These are phyloP conservation scores for Macroramphosus scolopax DNA, from an alignment of 2,797 vertebrate species.

Conservation along the genomic window DNA sequence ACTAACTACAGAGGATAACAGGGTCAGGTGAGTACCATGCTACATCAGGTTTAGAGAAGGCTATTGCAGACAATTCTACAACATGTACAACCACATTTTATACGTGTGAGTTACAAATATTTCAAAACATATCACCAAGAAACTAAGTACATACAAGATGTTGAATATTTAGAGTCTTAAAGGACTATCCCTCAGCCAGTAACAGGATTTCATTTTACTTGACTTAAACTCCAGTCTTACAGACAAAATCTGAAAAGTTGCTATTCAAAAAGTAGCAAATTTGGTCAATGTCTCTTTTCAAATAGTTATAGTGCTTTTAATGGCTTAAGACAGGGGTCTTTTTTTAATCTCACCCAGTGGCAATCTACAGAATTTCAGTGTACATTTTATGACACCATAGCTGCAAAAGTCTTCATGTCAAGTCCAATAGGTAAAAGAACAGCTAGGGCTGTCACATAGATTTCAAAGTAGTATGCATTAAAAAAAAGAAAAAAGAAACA, in stretches of 20 bases:
- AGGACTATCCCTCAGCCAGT: conserved; percentile 89
- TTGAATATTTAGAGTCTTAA: conserved; percentile 97
- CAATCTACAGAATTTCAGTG: conserved; percentile 96
- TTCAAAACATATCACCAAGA: conserved; percentile 87
- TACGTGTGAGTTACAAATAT: conserved; percentile 83
- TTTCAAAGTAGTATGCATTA: conserved; percentile 97
- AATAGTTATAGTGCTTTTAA: conserved; percentile 92
- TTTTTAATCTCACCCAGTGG: conserved; percentile 99
- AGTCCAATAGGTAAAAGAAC: conserved; percentile 93
- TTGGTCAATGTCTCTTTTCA: conserved; percentile 89
- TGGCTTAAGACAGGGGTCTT: conserved; percentile 96
- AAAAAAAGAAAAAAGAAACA: conserved; percentile 79
- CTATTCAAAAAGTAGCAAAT: conserved; percentile 86
- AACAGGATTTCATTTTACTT: conserved; percentile 76
- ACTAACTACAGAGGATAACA: conserved; percentile 75
- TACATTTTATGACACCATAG: conserved; percentile 93
- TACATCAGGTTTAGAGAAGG: conserved; percentile 85
- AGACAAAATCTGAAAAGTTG: conserved; percentile 86
- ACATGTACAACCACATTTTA: conserved; percentile 87
- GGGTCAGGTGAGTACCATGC: conserved; percentile 82
- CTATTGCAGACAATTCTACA: conserved; percentile 91
- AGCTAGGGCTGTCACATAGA: conserved; percentile 93
- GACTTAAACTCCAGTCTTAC: conserved; percentile 85
- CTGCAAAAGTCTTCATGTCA: conserved; percentile 91
- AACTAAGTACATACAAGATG: conserved; percentile 85